Percentiles rank a stretch among this genome's conserved stretches.
These are phyloP conservation scores for Drosophila mimetica DNA, from an alignment of 2,888 invertebrate species.

Conservation along the genomic window DNA sequence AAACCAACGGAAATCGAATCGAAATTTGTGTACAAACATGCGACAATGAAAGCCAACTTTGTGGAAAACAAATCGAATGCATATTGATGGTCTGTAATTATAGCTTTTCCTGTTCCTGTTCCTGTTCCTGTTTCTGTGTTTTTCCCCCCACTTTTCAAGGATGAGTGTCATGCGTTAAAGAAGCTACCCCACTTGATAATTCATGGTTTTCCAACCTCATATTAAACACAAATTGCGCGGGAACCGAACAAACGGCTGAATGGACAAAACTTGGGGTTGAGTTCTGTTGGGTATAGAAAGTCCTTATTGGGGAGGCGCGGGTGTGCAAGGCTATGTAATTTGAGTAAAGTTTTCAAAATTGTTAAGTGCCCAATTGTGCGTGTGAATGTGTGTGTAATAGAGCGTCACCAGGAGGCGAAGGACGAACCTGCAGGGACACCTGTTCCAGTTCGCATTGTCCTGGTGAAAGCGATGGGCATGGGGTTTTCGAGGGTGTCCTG, in stretches of 20 bases:
- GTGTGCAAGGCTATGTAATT: slow-evolving; percentile 73
- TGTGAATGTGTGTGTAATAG: slow-evolving; percentile 77
- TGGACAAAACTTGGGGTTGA: neutral
- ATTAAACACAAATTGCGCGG: slow-evolving; percentile 70
- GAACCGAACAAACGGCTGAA: slow-evolving; percentile 60
- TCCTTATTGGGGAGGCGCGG: slow-evolving; percentile 35
- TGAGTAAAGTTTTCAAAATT: slow-evolving; percentile 62
- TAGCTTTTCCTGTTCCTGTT: neutral
- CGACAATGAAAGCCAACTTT: slow-evolving; percentile 76
- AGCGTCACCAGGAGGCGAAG: slow-evolving; percentile 61
- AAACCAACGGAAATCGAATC: slow-evolving; percentile 29
- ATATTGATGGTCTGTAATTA: slow-evolving; percentile 54
- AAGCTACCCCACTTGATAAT: slow-evolving; percentile 64
- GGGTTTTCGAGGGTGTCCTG: neutral
- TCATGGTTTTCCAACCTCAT: slow-evolving; percentile 61
- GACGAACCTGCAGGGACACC: slow-evolving; percentile 28
- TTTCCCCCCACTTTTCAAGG: slow-evolving; percentile 24
- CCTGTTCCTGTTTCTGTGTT: neutral
- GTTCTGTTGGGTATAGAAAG: neutral
- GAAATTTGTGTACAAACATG: slow-evolving; percentile 77
- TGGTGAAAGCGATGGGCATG: neutral
- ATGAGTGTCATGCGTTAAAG: slow-evolving; percentile 73
- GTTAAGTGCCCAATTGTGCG: slow-evolving; percentile 64
- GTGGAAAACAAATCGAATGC: slow-evolving; percentile 70
- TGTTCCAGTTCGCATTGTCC: slow-evolving; percentile 51